phyloP scores from a whole-genome alignment of 35 echinoderm and acorn worm species.

The Ophioderma brevispina region DNA sequence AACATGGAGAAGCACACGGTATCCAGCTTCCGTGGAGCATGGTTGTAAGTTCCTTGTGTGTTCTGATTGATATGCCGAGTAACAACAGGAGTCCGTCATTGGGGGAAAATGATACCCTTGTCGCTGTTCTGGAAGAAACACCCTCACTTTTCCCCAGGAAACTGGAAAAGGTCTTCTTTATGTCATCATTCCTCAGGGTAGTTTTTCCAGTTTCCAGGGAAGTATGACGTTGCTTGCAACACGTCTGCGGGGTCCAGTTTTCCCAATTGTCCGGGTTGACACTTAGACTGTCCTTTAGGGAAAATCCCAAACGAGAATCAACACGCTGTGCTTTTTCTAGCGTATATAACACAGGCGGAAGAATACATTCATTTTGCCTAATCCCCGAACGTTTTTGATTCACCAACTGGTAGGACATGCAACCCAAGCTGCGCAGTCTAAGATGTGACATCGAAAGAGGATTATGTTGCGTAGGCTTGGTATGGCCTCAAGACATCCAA shows the following conservation, averaged over 20 bases:
- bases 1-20: slow-evolving; percentile 37
- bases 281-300: slow-evolving; percentile 30
- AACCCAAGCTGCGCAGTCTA: slow-evolving; percentile 52
- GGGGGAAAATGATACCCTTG: neutral
- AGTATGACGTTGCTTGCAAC: neutral
- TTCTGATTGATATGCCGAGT: neutral
- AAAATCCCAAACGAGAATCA: slow-evolving; percentile 50
- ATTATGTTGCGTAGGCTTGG: neutral
- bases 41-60: neutral
- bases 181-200: neutral
- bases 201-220: slow-evolving; percentile 16
- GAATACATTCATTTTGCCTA: slow-evolving; percentile 51
- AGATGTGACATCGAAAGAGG: neutral
- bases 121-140: neutral
- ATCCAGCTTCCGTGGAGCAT: slow-evolving; percentile 66
- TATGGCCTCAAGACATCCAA: slow-evolving; percentile 36
- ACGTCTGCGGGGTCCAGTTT: slow-evolving; percentile 41
- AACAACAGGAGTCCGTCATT: neutral
- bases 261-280: slow-evolving; percentile 12
- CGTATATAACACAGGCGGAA: slow-evolving; percentile 11
- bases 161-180: slow-evolving; percentile 1
- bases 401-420: slow-evolving; percentile 25
- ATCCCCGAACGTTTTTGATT: slow-evolving; percentile 41
- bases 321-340: slow-evolving; percentile 23
- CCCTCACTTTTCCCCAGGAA: neutral